Base-by-base conservation (phyloP, 2,113 vertebrate species). In the Gobio gobio region DNA sequence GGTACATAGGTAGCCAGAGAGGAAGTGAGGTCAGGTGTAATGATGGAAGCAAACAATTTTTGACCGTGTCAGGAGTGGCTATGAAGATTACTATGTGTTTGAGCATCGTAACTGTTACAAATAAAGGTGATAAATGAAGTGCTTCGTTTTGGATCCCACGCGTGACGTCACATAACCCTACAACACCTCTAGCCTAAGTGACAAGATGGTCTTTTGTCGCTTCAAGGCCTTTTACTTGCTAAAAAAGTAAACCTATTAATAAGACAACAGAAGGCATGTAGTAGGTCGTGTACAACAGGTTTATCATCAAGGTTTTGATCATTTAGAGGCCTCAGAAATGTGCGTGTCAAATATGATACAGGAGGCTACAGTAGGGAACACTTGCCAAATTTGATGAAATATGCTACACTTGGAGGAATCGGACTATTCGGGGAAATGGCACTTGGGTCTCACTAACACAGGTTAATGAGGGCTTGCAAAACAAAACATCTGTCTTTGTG, bases 401-500 rank as follows among this genome's bases (percentile, higher is more conserved):
- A 54, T 45, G 36, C 26, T 47, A 26, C n/a, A 63, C 58, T 43
- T 47, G 13, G 22, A 80, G 78, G 40, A 64, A 79, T 22, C 9
- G 9, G 24, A 54, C 49, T 56, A 20, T 56, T 56, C 18, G 2
- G 49, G 51, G 47, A 6, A 22, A 10, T 40, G 58, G 16, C 79
- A 74, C 78, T 64, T 64, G 43, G 73, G n/a, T 64, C 43, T 68
- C 2, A 64, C 72, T 58, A 51, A 40, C 63, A 78, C 45, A 78
- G 20, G 76, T 66, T 68, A 49, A 66, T 26, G 36, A 59, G 3
- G 16, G 20, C n/a, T 47, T 68, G 70, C 36, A 54, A 63, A 83
- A 72, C 40, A 70, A 78, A 75, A 24, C 58, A 80, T 85, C 72
- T 77, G 68, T 82, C 54, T 43, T 58, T n/a, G 10, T 40, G 51